Evolutionary conservation across 2,113 vertebrate species (phyloP).

Genomic region (Montifringilla adamsi): DNA sequence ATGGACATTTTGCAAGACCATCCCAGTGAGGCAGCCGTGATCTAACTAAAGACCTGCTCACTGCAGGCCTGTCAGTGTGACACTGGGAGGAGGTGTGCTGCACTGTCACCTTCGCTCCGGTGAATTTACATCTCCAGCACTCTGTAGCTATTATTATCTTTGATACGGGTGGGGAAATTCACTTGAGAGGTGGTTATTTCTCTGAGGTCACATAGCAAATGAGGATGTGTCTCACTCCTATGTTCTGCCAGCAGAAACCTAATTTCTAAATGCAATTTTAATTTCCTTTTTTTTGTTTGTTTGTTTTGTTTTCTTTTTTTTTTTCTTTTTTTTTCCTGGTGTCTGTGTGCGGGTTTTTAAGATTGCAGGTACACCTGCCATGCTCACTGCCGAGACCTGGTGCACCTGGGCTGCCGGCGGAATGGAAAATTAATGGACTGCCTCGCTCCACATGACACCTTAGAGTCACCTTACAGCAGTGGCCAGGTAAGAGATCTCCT

Average conservation of each 20-base stretch:
- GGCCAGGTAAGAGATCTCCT: slow-evolving; percentile 34
- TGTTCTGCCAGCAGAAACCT: not conserved
- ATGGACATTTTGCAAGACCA: not conserved
- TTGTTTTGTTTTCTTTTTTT: no score
- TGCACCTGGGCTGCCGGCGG: slow-evolving; percentile 71
- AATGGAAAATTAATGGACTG: slow-evolving; percentile 65
- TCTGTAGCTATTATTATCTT: not conserved
- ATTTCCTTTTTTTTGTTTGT: accelerated
- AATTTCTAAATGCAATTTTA: not conserved
- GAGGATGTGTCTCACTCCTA: not conserved
- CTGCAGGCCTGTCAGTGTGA: not conserved
- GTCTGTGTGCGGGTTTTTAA: slow-evolving; percentile 34
- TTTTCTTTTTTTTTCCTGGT: not conserved
- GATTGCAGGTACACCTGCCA: slow-evolving; percentile 76
- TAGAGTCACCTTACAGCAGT: not conserved
- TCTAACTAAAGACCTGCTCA: not conserved
- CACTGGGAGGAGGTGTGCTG: not conserved
- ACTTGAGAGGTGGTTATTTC: not conserved
- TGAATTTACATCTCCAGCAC: not conserved
- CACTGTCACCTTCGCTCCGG: not conserved
- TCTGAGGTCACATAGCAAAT: not conserved
- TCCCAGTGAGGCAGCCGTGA: not conserved
- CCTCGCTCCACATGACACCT: not conserved
- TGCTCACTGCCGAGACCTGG: slow-evolving; percentile 71
- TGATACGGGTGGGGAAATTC: not conserved